A percentile compares a stretch with the other conserved stretches of the same genome.
phyloP scores from a whole-genome alignment of 2,113 vertebrate genomes.

The Heterochromis multidens region DNA sequence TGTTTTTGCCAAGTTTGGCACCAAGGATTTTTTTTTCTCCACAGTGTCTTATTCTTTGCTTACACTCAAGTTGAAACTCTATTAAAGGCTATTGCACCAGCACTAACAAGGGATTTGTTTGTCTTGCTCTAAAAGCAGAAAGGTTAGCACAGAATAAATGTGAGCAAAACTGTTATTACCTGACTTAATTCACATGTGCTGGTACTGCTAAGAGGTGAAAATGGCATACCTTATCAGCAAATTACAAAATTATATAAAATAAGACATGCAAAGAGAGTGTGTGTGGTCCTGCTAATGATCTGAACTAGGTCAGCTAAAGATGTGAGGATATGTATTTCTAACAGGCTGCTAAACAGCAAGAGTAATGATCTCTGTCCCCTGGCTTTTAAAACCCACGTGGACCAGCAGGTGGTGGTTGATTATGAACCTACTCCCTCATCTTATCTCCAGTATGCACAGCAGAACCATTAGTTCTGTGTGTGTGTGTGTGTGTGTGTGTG shows the following conservation, averaged over 20 bases:
- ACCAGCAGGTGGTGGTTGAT: constrained; percentile 44
- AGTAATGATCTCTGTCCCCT: background rate
- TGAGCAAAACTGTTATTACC: background rate
- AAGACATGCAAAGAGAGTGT: background rate
- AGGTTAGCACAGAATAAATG: background rate
- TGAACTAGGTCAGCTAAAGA: constrained; percentile 1
- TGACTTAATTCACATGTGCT: constrained; percentile 5
- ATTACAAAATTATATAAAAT: constrained; percentile 2
- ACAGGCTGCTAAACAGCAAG: background rate
- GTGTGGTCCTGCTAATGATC: constrained; percentile 29
- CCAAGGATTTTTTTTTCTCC: background rate
- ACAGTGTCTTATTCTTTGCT: background rate
- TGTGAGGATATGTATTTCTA: constrained; percentile 5
- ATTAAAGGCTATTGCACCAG: background rate
- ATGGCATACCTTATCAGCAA: constrained; percentile 20
- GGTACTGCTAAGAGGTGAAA: constrained; percentile 34
- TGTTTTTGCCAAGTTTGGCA: background rate
- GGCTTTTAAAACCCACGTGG: background rate
- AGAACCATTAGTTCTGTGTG: background rate
- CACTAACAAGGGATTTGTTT: background rate
- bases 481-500: background rate
- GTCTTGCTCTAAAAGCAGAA: background rate
- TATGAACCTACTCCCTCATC: constrained; percentile 27
- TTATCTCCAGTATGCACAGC: constrained; percentile 43
- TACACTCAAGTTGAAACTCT: background rate